A percentile compares a stretch with the other conserved stretches of the same genome.
phyloP scores from a whole-genome alignment of 2,113 vertebrate species.

The Tenebrosternarchus preto region DNA sequence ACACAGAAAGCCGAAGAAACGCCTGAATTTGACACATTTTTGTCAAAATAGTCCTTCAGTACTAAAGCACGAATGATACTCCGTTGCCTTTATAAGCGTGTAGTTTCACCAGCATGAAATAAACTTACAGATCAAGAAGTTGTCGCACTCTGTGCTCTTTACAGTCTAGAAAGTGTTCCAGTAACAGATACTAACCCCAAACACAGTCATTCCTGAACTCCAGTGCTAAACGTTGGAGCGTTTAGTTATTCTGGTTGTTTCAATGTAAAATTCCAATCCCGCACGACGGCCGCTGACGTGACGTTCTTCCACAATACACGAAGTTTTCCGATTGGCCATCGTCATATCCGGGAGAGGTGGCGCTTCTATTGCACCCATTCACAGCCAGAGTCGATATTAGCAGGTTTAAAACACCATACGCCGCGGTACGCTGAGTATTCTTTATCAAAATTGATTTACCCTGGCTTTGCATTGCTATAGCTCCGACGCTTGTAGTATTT shows the following conservation, averaged over 20 bases:
- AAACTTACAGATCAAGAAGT: slow-evolving; percentile 23
- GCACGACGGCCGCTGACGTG: slow-evolving; percentile 78
- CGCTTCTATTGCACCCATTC: slow-evolving; percentile 77
- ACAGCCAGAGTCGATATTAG: slow-evolving; percentile 53
- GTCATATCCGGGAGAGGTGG: slow-evolving; percentile 79
- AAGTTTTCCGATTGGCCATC: slow-evolving; percentile 74
- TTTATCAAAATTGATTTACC: neutral
- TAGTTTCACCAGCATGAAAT: neutral
- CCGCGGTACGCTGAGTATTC: neutral
- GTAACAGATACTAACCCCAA: neutral
- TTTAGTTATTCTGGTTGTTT: slow-evolving; percentile 74
- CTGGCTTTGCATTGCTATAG: too few species aligned
- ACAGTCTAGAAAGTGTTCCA: neutral
- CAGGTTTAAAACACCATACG: too few species aligned
- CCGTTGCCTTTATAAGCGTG: neutral
- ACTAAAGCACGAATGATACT: neutral
- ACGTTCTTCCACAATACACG: slow-evolving; percentile 76
- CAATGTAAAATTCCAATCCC: slow-evolving; percentile 76
- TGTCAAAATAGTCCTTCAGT: neutral
- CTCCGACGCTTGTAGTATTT: too few species aligned
- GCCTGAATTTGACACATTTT: slow-evolving; percentile 71
- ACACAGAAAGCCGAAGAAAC: slow-evolving; percentile 71
- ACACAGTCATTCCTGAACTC: slow-evolving; percentile 14
- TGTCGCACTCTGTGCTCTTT: neutral
- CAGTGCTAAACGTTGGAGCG: neutral